These are phyloP conservation scores for Anguilla pacifica DNA, from an alignment of 2,797 vertebrate genomes.

Conservation along the genomic window DNA sequence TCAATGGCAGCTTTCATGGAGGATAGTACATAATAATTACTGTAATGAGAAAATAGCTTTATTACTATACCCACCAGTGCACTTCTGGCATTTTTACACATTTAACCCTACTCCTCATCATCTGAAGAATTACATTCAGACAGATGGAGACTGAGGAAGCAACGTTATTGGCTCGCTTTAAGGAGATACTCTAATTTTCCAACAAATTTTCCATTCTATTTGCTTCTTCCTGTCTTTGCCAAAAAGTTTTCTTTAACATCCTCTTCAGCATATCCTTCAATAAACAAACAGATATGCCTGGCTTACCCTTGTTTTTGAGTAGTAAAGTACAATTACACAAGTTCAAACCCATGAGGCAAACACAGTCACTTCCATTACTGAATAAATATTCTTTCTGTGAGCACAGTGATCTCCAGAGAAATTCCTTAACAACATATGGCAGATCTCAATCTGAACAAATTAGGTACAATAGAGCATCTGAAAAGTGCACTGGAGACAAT, in stretches of 20 bases:
- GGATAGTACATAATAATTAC: background rate
- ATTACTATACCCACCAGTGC: background rate
- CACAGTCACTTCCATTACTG: background rate
- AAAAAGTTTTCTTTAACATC: background rate
- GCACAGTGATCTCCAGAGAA: background rate
- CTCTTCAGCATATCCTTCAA: background rate
- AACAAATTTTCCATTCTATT: background rate
- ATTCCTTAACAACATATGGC: background rate
- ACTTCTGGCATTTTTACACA: background rate
- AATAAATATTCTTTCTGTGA: background rate
- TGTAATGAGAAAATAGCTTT: conserved; percentile 10
- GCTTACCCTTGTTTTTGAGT: background rate
- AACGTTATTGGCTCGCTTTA: background rate
- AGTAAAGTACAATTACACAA: background rate
- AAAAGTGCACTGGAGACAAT: background rate
- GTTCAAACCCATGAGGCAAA: background rate
- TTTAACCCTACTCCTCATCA: background rate
- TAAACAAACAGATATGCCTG: background rate
- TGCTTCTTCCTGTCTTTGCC: background rate
- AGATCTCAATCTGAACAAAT: background rate
- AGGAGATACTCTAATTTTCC: background rate
- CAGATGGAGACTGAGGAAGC: background rate
- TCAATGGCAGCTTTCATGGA: background rate
- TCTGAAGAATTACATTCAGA: background rate
- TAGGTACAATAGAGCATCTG: background rate